A percentile compares a stretch with the other conserved stretches of the same genome.
phyloP scores from a whole-genome alignment of 1,140 invertebrate genomes.

The Trypoxylus dichotomus region DNA sequence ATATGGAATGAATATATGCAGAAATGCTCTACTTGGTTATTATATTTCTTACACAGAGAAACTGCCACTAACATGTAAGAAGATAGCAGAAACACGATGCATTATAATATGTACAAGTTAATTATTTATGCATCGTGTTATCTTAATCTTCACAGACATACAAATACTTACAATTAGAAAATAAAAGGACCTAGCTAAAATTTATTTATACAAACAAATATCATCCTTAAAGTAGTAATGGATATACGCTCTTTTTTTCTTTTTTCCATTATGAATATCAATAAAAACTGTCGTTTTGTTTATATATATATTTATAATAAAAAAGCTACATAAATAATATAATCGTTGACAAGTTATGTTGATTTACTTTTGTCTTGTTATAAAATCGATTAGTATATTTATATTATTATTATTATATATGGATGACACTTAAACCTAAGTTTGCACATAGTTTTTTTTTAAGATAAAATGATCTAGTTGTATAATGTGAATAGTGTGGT shows the following conservation, averaged over 20 bases:
- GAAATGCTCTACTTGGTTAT: slow-evolving; percentile 50
- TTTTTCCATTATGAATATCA: slow-evolving; percentile 37
- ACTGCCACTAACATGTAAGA: slow-evolving; percentile 51
- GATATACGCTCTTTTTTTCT: slow-evolving; percentile 39
- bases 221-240: slow-evolving; percentile 47
- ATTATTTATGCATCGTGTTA: slow-evolving; percentile 27
- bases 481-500: slow-evolving; percentile 29
- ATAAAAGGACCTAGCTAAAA: slow-evolving; percentile 51
- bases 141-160: slow-evolving; percentile 39
- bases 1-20: slow-evolving; percentile 52
- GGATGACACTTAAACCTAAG: slow-evolving; percentile 34
- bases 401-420: slow-evolving; percentile 34
- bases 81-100: neutral
- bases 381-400: slow-evolving; percentile 38
- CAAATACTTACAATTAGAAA: slow-evolving; percentile 47
- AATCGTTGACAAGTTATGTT: slow-evolving; percentile 28
- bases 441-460: slow-evolving; percentile 37
- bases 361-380: slow-evolving; percentile 32
- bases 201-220: slow-evolving; percentile 54
- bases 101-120: slow-evolving; percentile 11
- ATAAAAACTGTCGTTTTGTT: slow-evolving; percentile 40
- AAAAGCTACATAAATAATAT: slow-evolving; percentile 48
- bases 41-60: slow-evolving; percentile 46
- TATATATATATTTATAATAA: slow-evolving; percentile 34
- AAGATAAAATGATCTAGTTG: slow-evolving; percentile 32